phyloP scores from a whole-genome alignment of 2,888 invertebrate genomes.

The Eilema caniola region DNA sequence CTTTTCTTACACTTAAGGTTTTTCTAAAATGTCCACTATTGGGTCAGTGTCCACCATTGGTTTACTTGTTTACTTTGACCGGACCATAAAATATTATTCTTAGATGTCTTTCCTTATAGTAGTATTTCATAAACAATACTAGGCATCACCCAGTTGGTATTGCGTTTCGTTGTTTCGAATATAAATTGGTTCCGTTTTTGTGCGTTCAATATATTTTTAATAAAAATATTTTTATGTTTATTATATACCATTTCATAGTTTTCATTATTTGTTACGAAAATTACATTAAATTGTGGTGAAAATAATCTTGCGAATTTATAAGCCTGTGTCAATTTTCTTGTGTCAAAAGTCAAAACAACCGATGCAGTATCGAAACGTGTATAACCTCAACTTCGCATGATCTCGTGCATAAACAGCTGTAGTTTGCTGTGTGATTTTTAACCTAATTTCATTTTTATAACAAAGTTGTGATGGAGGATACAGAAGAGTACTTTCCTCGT shows the following conservation, averaged over 20 bases:
- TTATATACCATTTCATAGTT: too few species aligned
- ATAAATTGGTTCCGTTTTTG: neutral
- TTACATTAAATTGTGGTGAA: too few species aligned
- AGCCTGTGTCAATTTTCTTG: neutral
- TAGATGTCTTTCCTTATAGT: neutral
- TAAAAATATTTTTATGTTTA: too few species aligned
- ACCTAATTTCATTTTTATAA: constrained; percentile 21
- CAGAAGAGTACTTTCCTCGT: constrained; percentile 87
- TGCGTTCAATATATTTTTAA: too few species aligned
- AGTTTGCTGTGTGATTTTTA: constrained; percentile 20
- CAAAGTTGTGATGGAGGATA: constrained; percentile 67
- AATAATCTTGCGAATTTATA: too few species aligned
- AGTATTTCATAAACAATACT: neutral
- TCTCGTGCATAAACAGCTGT: constrained; percentile 53
- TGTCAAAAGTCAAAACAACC: neutral
- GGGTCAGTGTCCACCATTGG: too few species aligned
- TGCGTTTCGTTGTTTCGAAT: neutral
- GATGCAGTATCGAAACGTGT: constrained; percentile 42
- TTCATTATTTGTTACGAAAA: too few species aligned
- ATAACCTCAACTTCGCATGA: constrained; percentile 60
- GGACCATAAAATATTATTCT: too few species aligned
- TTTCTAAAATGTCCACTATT: too few species aligned
- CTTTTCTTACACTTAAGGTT: too few species aligned
- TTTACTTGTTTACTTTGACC: too few species aligned
- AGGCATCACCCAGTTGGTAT: neutral